Base-by-base conservation (phyloP, 1,140 invertebrate genomes). In the Apis florea region DNA sequence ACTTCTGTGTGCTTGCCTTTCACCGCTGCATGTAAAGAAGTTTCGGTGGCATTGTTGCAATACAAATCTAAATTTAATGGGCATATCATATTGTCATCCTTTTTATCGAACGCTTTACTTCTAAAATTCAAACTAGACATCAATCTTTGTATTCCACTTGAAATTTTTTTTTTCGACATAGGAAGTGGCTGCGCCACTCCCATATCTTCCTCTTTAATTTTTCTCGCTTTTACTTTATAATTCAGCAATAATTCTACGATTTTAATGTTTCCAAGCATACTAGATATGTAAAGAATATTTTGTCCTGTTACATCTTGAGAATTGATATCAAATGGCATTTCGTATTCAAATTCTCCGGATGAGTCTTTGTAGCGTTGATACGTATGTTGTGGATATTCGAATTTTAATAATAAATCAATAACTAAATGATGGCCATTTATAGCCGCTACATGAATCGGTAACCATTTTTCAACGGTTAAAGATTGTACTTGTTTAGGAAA, bases 361-460 rank as follows among this genome's bases (percentile, higher is more conserved):
- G 94, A 92, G 90, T 97, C 97, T 64, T 95, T 97, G 92, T 90
- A 94, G 79, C 90, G 88, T 40, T 92, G 90, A 77, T 89, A 92
- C 6, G 97, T 89, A 79, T 96, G 93, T 40, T 95, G 93, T 0
- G 98, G 97, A 94, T 98, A 99, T 0, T 96, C 94, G 91, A 96
- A 98, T 87, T 97, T 96, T 1, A 99, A 94, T 5, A 99, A 93
- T 26, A 97, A 90, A 63, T 97, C 96, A 59, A 98, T 94, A 59
- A 98, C 94, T 49, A 95, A 89, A 21, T 96, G 93, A 93, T 99
- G 98, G 6, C 97, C 97, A 90, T 98, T 97, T 79, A 98, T 97
- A 83, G 96, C 97, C 56, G 98, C 97, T 11, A 98, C 98, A 93
- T 99, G 98, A 47, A 99, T 94, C 1, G 98, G 98, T 66, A 99